Conservation (phyloP, 53 echinoderm and acorn worm species). For the Patiria pectinifera region DNA sequence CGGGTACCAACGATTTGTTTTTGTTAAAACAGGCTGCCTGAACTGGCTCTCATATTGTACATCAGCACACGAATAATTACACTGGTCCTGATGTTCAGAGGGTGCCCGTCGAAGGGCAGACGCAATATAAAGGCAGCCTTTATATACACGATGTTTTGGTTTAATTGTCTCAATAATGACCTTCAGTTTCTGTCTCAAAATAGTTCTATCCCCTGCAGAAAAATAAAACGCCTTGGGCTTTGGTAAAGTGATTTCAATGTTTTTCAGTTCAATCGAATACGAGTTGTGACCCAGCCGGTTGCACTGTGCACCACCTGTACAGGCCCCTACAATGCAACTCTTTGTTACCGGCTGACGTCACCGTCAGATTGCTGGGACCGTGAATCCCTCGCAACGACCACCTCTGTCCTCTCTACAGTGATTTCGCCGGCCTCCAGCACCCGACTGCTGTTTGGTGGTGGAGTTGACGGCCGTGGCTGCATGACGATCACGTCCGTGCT, state of each 20-base stretch:
- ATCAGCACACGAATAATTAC: not conserved
- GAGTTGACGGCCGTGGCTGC: slow-evolving; percentile 27
- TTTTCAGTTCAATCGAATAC: not conserved
- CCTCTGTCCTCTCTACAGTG: slow-evolving; percentile 6
- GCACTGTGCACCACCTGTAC: not conserved
- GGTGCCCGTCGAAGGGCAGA: not conserved
- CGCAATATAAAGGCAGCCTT: not conserved
- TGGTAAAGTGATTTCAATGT: not conserved
- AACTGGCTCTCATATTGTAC: not conserved
- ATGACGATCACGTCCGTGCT: slow-evolving; percentile 34
- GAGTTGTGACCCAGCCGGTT: not conserved
- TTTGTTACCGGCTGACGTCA: slow-evolving; percentile 44
- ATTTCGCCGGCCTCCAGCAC: slow-evolving; percentile 20
- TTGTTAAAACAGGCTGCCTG: not conserved
- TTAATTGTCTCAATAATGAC: not conserved
- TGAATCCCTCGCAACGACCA: not conserved
- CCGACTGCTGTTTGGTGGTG: slow-evolving; percentile 14
- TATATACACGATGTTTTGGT: not conserved
- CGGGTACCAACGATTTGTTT: too few species aligned
- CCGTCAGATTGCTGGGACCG: not conserved
- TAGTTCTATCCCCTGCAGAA: not conserved
- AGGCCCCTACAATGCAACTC: slow-evolving; percentile 22
- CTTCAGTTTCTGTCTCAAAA: not conserved
- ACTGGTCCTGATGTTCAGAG: not conserved
- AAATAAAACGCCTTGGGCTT: not conserved